These are phyloP conservation scores for Bettongia penicillata DNA, from an alignment of 2,113 vertebrate genomes.

Conservation along the genomic window DNA sequence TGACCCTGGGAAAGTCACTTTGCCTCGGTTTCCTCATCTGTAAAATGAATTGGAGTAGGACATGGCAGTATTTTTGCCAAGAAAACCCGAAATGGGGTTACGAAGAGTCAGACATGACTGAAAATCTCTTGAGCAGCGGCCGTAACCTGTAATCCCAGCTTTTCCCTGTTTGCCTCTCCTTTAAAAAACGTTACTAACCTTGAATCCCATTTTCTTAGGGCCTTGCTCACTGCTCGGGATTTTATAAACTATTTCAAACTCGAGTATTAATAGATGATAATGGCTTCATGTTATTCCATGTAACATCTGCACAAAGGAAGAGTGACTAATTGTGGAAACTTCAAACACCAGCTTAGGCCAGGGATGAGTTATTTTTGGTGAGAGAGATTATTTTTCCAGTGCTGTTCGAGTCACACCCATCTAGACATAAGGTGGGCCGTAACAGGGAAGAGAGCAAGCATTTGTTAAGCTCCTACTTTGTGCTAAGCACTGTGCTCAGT, in stretches of 20 bases:
- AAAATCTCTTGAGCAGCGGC: neutral
- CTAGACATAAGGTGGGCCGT: neutral
- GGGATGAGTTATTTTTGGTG: neutral
- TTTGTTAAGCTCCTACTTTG: neutral
- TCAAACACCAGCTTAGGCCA: neutral
- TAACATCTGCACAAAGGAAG: neutral
- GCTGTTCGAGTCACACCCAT: neutral
- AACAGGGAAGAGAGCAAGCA: neutral
- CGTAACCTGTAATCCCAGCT: neutral
- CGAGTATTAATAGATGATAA: neutral
- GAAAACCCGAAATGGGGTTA: neutral
- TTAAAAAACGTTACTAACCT: neutral
- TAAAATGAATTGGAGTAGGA: neutral
- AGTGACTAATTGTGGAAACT: neutral
- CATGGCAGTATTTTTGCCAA: neutral
- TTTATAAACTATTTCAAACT: slow-evolving; percentile 15
- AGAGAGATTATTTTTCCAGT: neutral
- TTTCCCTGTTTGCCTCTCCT: neutral
- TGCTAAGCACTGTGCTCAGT: neutral
- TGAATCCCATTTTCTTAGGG: slow-evolving; percentile 33
- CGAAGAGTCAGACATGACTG: neutral
- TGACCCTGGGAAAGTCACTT: neutral
- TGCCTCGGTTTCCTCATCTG: neutral
- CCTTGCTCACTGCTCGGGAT: slow-evolving; percentile 26
- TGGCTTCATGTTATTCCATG: neutral